Evolutionary conservation across 2,797 vertebrate genomes (phyloP).

Genomic region (Bradypus variegatus): DNA sequence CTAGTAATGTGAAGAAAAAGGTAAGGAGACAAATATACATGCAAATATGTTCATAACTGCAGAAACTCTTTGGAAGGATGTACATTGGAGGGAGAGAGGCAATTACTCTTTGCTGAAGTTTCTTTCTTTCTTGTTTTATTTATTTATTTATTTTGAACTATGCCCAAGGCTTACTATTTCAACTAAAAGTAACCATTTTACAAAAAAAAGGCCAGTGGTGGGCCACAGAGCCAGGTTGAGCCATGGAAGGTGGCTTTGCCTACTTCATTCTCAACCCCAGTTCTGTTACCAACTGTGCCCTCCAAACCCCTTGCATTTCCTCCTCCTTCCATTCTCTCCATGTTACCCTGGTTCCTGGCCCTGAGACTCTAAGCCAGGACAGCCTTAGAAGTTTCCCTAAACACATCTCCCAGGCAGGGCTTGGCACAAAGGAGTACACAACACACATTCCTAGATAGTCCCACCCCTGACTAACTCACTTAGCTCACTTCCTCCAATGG

Average conservation of each 20-base stretch:
- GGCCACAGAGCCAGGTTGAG: not conserved
- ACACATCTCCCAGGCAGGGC: not conserved
- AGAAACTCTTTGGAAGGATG: not conserved
- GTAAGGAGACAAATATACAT: not conserved
- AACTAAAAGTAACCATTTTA: not conserved
- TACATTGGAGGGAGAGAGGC: not conserved
- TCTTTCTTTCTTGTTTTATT: not conserved
- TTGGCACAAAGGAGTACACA: not conserved
- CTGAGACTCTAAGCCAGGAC: not conserved
- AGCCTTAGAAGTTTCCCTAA: not conserved
- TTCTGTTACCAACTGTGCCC: not conserved
- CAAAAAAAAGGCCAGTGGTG: not conserved
- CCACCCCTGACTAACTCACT: too few relatives aligned
- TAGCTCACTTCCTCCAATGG: too few relatives aligned
- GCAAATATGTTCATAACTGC: not conserved
- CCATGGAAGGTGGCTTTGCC: not conserved
- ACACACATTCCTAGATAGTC: rapidly evolving
- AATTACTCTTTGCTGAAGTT: not conserved
- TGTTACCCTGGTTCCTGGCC: not conserved
- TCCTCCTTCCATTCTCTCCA: not conserved
- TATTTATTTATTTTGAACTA: not conserved
- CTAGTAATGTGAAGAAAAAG: not conserved
- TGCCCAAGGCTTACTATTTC: not conserved
- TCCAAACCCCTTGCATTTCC: too few relatives aligned
- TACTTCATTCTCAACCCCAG: not conserved